These are phyloP conservation scores for Platycheirus rosarum DNA, from an alignment of 2,888 invertebrate species.

Conservation along the genomic window DNA sequence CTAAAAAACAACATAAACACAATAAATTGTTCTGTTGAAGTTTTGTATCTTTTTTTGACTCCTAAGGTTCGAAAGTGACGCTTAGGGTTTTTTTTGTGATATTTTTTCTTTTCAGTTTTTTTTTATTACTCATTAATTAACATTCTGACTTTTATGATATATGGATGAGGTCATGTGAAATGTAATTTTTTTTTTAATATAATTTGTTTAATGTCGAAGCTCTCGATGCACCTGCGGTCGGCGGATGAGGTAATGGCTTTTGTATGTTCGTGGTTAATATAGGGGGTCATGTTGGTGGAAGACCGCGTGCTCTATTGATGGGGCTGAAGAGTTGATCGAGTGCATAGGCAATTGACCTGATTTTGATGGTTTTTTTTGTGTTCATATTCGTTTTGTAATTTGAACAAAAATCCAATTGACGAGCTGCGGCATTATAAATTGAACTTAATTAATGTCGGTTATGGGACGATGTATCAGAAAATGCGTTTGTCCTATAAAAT, in stretches of 20 bases:
- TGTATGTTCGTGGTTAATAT: slow-evolving; percentile 7
- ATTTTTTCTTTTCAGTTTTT: background rate
- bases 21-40: slow-evolving; percentile 3
- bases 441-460: slow-evolving; percentile 57
- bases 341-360: slow-evolving; percentile 66
- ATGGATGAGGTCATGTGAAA: slow-evolving; percentile 18
- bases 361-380: slow-evolving; percentile 26
- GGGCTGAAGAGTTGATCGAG: slow-evolving; percentile 20
- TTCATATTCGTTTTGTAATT: slow-evolving; percentile 24
- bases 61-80: background rate
- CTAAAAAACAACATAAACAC: slow-evolving; percentile 4
- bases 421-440: slow-evolving; percentile 54
- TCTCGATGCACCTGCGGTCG: slow-evolving; percentile 45
- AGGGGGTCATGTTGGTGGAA: slow-evolving; percentile 25
- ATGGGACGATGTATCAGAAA: background rate
- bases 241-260: slow-evolving; percentile 58
- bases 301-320: slow-evolving; percentile 5
- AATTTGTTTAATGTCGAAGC: slow-evolving; percentile 17
- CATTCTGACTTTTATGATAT: background rate
- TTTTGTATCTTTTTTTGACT: background rate
- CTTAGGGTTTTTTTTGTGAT: background rate
- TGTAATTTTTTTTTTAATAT: slow-evolving; percentile 21
- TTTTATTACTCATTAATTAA: background rate
- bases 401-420: slow-evolving; percentile 43
- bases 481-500: slow-evolving; percentile 6